Percentiles rank a stretch among this genome's conserved stretches.
phyloP scores from a whole-genome alignment of 2,113 vertebrate genomes.

The Sinocyclocheilus grahami region DNA sequence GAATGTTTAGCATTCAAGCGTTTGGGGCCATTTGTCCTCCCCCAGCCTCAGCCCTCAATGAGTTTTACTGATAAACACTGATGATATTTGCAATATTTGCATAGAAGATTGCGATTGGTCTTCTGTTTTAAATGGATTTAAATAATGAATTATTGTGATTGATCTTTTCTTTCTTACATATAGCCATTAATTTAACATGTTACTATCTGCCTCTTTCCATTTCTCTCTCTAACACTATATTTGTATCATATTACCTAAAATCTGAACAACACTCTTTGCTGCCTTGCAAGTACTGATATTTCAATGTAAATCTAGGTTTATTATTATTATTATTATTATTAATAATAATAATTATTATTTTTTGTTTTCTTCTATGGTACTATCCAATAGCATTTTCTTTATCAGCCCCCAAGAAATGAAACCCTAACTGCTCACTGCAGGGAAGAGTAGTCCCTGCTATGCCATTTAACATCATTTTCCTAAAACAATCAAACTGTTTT shows the following conservation, averaged over 20 bases:
- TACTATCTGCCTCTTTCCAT: neutral
- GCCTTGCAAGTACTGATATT: neutral
- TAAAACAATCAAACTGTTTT: constrained; percentile 39
- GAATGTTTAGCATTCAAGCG: neutral
- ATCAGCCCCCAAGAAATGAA: constrained; percentile 21
- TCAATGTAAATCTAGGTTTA: neutral
- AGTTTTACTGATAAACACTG: constrained; percentile 17
- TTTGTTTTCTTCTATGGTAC: neutral
- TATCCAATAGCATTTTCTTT: neutral
- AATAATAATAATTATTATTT: neutral
- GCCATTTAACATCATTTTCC: constrained; percentile 28
- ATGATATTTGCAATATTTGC: neutral
- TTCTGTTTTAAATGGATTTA: neutral
- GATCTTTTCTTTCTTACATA: neutral
- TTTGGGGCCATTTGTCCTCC: constrained; percentile 49
- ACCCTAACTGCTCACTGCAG: neutral
- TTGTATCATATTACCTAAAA: neutral
- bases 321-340: neutral
- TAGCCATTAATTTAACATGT: neutral
- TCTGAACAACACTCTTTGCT: neutral
- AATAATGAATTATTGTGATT: neutral
- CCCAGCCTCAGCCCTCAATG: constrained; percentile 13
- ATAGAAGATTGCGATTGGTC: neutral
- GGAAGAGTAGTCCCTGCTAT: constrained; percentile 26
- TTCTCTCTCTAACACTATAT: neutral